phyloP scores from a whole-genome alignment of 2,888 invertebrate species.

The Meta bourneti region DNA sequence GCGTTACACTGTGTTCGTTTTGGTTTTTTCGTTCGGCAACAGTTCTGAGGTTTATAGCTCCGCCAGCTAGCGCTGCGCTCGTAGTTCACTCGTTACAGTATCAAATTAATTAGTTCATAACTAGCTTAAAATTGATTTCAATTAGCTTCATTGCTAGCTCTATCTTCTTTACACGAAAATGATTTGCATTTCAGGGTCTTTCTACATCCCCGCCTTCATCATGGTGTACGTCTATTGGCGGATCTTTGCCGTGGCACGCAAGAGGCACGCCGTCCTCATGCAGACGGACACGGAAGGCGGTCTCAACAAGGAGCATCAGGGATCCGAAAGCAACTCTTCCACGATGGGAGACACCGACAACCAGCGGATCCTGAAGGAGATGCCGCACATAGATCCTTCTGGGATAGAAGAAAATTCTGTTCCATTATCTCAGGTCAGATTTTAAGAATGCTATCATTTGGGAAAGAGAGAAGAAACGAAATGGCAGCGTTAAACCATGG shows the following conservation, averaged over 20 bases:
- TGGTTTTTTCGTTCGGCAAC: no score
- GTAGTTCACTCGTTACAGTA: no score
- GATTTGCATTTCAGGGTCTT: conserved; percentile 78
- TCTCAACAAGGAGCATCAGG: conserved; percentile 57
- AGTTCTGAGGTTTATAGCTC: no score
- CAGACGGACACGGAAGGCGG: conserved; percentile 3
- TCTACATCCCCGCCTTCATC: conserved; percentile 79
- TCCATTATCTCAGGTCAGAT: conserved; percentile 37
- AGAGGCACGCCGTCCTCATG: conserved; percentile 74
- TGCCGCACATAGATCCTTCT: neutral
- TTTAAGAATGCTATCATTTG: no score
- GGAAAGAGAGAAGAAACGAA: no score
- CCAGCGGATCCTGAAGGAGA: conserved; percentile 57
- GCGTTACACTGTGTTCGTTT: no score
- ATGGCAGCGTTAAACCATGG: no score
- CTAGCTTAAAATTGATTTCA: no score
- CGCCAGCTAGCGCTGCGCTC: no score
- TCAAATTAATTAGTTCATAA: no score
- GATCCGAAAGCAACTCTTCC: conserved; percentile 73
- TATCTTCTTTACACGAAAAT: neutral
- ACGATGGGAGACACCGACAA: conserved; percentile 58
- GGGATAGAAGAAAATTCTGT: conserved; percentile 41
- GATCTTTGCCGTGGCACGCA: conserved; percentile 79
- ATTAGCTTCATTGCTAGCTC: no score
- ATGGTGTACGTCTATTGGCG: conserved; percentile 80